Evolutionary conservation across 2,797 vertebrate species (phyloP).

Genomic region (Coendou prehensilis): DNA sequence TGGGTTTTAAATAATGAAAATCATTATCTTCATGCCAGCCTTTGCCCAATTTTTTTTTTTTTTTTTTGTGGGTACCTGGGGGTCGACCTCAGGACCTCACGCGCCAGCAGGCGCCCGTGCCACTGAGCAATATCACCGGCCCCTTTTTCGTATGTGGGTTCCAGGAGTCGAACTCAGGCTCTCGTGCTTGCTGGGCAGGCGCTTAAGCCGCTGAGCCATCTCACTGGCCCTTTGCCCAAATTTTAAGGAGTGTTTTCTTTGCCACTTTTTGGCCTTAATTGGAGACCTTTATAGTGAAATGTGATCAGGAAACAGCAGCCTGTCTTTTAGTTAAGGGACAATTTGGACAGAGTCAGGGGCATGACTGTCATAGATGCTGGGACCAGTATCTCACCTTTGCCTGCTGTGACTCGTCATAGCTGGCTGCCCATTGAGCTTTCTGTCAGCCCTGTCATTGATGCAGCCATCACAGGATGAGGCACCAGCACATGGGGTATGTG

Average conservation of each 20-base stretch:
- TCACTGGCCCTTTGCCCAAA: neutral
- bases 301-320: too few species aligned
- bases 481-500: accelerated
- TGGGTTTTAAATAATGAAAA: neutral
- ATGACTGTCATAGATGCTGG: neutral
- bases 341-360: accelerated
- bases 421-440: neutral
- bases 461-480: accelerated
- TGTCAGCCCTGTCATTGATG: neutral
- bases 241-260: neutral
- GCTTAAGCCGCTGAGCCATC: too few species aligned
- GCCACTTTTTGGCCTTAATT: neutral
- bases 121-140: too few species aligned
- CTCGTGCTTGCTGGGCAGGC: too few species aligned
- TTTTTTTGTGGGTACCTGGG: too few species aligned
- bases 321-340: neutral
- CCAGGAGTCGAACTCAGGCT: too few species aligned
- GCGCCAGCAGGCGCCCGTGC: too few species aligned
- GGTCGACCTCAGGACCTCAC: too few species aligned
- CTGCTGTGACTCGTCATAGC: neutral
- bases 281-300: neutral
- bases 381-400: neutral
- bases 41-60: neutral
- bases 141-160: too few species aligned
- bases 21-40: neutral